Conservation (phyloP, 2,797 vertebrate genomes). For the Channallabes apus region DNA sequence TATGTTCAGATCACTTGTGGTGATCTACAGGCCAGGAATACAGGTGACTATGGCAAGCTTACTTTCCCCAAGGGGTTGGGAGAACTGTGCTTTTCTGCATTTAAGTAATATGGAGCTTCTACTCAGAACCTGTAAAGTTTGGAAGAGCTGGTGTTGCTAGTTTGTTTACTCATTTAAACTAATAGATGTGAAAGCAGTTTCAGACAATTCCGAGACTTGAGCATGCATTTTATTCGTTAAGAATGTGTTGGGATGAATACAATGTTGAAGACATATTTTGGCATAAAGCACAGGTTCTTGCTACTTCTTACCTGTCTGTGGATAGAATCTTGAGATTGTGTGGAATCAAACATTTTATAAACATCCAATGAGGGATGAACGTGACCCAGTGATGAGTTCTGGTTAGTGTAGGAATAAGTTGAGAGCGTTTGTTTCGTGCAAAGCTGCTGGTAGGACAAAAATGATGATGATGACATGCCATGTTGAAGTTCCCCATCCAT, state of each 20-base stretch:
- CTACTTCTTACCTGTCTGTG: conserved; percentile 64
- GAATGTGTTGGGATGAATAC: neutral
- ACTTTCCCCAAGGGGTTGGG: too few species aligned
- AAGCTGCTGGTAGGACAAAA: conserved; percentile 58
- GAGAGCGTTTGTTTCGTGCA: conserved; percentile 42
- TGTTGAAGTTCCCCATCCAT: conserved; percentile 51
- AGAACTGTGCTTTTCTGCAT: neutral
- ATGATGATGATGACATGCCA: conserved; percentile 43
- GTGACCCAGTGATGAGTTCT: conserved; percentile 62
- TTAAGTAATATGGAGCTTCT: neutral
- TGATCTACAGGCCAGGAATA: too few species aligned
- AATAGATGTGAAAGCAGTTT: neutral
- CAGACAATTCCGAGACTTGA: neutral
- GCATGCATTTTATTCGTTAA: neutral
- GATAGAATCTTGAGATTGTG: conserved; percentile 48
- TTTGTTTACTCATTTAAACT: neutral
- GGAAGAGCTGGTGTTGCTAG: neutral
- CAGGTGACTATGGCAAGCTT: too few species aligned
- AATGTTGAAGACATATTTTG: neutral
- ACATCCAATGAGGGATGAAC: conserved; percentile 55
- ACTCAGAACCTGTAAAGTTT: neutral
- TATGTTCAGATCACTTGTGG: too few species aligned
- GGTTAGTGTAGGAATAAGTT: conserved; percentile 55
- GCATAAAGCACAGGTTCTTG: neutral
- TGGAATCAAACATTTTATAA: conserved; percentile 56